phyloP scores from a whole-genome alignment of 2,113 vertebrate species.

The Sardina pilchardus region DNA sequence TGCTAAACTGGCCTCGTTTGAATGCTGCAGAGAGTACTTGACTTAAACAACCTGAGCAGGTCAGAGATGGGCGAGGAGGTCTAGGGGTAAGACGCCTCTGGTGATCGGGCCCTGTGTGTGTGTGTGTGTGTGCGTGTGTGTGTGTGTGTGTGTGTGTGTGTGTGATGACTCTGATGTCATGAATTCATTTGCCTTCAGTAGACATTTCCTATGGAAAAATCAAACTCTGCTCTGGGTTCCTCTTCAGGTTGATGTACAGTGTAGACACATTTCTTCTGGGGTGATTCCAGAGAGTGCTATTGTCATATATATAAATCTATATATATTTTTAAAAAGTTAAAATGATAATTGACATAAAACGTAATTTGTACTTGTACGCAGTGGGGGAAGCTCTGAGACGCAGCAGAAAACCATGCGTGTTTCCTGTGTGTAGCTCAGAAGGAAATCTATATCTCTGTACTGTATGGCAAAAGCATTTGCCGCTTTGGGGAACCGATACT shows the following conservation, averaged over 20 bases:
- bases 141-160: slow-evolving; percentile 53
- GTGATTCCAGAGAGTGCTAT: slow-evolving; percentile 64
- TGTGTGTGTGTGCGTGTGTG: neutral
- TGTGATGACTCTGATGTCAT: slow-evolving; percentile 68
- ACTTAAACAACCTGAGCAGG: slow-evolving; percentile 85
- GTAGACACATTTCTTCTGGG: slow-evolving; percentile 76
- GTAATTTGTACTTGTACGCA: slow-evolving; percentile 73
- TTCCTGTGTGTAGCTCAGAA: slow-evolving; percentile 63
- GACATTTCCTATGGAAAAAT: slow-evolving; percentile 84
- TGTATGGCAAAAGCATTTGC: slow-evolving; percentile 78
- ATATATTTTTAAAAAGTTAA: slow-evolving; percentile 18
- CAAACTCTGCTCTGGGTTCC: slow-evolving; percentile 78
- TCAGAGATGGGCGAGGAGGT: slow-evolving; percentile 79
- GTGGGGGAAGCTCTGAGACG: slow-evolving; percentile 61
- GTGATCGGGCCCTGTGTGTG: slow-evolving; percentile 63
- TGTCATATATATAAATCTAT: slow-evolving; percentile 69
- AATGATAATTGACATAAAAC: slow-evolving; percentile 43
- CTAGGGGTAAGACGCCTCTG: slow-evolving; percentile 51
- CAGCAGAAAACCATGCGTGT: slow-evolving; percentile 57
- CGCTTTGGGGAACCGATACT: slow-evolving; percentile 69
- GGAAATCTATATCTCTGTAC: slow-evolving; percentile 77
- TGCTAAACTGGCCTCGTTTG: slow-evolving; percentile 97
- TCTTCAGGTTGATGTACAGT: slow-evolving; percentile 82
- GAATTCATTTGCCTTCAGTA: slow-evolving; percentile 78
- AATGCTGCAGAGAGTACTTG: slow-evolving; percentile 97